phyloP scores from a whole-genome alignment of 1,140 invertebrate species.

The Medauroidea extradentata region DNA sequence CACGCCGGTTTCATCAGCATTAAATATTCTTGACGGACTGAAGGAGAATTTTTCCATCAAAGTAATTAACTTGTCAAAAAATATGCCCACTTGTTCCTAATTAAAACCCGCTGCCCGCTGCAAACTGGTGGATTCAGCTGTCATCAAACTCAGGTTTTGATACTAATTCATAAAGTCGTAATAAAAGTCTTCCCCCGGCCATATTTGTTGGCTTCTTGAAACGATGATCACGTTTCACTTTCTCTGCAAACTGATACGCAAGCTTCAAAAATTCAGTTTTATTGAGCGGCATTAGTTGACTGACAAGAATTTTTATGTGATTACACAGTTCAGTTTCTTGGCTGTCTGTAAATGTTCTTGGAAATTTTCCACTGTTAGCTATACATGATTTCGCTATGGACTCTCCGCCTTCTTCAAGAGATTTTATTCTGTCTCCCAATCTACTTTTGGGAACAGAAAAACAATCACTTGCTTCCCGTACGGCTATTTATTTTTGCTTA shows the following conservation, averaged over 20 bases:
- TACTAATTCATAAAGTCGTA: constrained; percentile 40
- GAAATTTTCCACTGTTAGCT: neutral
- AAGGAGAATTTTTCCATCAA: constrained; percentile 30
- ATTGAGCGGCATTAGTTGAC: neutral
- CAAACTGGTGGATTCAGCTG: constrained; percentile 42
- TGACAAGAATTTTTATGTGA: neutral
- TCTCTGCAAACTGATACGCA: neutral
- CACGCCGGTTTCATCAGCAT: constrained; percentile 42
- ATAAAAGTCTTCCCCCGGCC: constrained; percentile 42
- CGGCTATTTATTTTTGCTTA: neutral
- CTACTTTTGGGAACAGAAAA: neutral
- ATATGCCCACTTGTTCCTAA: constrained; percentile 28
- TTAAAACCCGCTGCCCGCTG: too few relatives aligned
- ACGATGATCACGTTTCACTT: constrained; percentile 7
- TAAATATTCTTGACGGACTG: constrained; percentile 36
- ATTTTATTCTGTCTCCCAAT: neutral
- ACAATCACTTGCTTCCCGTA: neutral
- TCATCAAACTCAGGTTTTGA: constrained; percentile 36
- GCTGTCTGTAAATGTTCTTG: neutral
- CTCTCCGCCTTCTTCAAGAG: neutral
- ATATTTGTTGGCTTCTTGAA: constrained; percentile 32
- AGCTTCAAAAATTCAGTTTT: constrained; percentile 1
- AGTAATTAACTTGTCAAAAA: constrained; percentile 27
- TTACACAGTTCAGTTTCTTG: neutral
- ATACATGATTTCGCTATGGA: neutral